phyloP scores from a whole-genome alignment of 2,113 vertebrate genomes.

The Corvus cornix region DNA sequence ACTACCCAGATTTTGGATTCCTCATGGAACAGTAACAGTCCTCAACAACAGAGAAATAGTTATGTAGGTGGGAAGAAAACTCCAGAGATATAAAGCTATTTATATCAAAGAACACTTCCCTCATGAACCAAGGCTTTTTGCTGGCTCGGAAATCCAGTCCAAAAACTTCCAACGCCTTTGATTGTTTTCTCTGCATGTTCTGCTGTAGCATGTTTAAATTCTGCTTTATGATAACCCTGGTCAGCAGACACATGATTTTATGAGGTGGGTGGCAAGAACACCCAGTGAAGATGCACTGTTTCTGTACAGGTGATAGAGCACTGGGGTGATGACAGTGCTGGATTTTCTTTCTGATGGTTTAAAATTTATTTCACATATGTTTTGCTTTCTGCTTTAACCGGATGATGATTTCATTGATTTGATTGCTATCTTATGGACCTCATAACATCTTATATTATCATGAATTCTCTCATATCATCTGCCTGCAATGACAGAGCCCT shows the following conservation, averaged over 20 bases:
- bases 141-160: neutral
- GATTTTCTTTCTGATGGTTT: conserved; percentile 6
- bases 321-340: neutral
- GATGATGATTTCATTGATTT: neutral
- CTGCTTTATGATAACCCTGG: neutral
- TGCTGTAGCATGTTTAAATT: neutral
- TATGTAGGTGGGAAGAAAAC: neutral
- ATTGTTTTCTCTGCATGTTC: neutral
- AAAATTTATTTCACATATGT: conserved; percentile 33
- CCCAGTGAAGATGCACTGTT: neutral
- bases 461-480: neutral
- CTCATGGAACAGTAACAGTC: neutral
- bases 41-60: neutral
- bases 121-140: neutral
- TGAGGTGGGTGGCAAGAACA: neutral
- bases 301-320: neutral
- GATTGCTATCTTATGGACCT: neutral
- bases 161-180: neutral
- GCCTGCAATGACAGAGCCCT: neutral
- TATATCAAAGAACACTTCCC: neutral
- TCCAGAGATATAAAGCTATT: neutral
- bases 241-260: neutral
- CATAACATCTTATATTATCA: neutral
- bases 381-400: conserved; percentile 20
- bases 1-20: neutral